These are phyloP conservation scores for Stegana nigrithorax DNA, from an alignment of 2,888 invertebrate genomes.

Conservation along the genomic window DNA sequence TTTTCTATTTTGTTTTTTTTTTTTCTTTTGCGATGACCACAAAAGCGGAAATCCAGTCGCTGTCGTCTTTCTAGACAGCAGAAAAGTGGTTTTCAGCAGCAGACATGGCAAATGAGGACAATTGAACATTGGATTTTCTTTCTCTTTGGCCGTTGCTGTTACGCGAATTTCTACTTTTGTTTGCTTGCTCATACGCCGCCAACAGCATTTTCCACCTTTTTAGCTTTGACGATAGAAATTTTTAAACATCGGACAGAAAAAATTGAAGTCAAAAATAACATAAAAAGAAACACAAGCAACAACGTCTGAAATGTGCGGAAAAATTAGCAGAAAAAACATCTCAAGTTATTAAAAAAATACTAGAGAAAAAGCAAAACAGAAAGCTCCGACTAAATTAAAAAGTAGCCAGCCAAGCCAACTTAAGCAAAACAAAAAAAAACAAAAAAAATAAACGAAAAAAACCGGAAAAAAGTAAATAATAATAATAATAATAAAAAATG, in stretches of 20 bases:
- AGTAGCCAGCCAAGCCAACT: neutral
- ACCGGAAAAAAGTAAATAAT: too few species aligned
- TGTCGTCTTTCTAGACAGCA: neutral
- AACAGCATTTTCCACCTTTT: conserved; percentile 49
- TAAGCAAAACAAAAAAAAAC: too few species aligned
- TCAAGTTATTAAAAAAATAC: conserved; percentile 5
- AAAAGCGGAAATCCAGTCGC: neutral
- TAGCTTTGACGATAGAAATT: conserved; percentile 30
- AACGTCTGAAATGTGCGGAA: neutral
- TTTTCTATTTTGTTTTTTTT: too few species aligned
- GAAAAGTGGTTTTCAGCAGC: too few species aligned
- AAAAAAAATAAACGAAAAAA: too few species aligned
- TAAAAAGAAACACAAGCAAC: neutral
- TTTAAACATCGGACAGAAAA: conserved; percentile 28
- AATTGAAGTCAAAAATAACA: neutral
- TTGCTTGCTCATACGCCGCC: conserved; percentile 27
- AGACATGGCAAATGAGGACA: too few species aligned
- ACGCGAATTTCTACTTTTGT: neutral
- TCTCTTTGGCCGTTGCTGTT: neutral
- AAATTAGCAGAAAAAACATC: neutral
- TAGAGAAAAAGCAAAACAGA: neutral
- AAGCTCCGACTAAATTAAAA: conserved; percentile 8
- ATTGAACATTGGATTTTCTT: conserved; percentile 1
- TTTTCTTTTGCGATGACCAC: neutral
- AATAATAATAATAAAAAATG: too few species aligned